phyloP scores from a whole-genome alignment of 2,888 invertebrate genomes.

The Lasioglossum morio region DNA sequence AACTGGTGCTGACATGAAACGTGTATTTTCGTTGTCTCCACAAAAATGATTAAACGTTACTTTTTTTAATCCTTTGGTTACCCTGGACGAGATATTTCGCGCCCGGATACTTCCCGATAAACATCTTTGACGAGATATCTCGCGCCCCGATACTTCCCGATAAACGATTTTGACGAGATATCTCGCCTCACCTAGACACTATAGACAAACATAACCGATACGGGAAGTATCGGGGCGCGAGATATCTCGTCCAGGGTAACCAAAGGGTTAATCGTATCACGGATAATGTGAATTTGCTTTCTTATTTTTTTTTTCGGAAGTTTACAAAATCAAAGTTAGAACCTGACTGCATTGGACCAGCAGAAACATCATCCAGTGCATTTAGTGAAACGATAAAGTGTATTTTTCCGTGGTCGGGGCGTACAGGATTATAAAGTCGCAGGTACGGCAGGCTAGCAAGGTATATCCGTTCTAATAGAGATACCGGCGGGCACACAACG shows the following conservation, averaged over 20 bases:
- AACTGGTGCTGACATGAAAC: neutral
- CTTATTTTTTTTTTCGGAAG: neutral
- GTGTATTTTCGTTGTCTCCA: neutral
- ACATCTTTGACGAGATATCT: too few species aligned
- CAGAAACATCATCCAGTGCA: neutral
- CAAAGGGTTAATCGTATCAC: neutral
- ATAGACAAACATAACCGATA: too few species aligned
- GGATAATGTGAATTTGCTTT: neutral
- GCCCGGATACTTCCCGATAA: too few species aligned
- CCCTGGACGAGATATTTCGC: too few species aligned
- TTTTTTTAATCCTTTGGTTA: too few species aligned
- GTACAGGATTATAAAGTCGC: neutral
- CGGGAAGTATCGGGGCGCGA: too few species aligned
- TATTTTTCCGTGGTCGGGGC: neutral
- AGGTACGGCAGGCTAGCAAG: neutral
- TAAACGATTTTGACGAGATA: too few species aligned
- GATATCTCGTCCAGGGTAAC: too few species aligned
- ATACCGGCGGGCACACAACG: constrained; percentile 28
- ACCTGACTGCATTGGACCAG: neutral
- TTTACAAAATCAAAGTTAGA: neutral
- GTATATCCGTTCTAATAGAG: constrained; percentile 36
- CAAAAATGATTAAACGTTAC: neutral
- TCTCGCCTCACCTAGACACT: too few species aligned
- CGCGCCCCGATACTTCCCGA: too few species aligned
- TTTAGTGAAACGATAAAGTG: neutral